Percentiles rank a stretch among this genome's conserved stretches.
Conservation (phyloP, 2,113 vertebrate genomes). For the Platysternon megacephalum region DNA sequence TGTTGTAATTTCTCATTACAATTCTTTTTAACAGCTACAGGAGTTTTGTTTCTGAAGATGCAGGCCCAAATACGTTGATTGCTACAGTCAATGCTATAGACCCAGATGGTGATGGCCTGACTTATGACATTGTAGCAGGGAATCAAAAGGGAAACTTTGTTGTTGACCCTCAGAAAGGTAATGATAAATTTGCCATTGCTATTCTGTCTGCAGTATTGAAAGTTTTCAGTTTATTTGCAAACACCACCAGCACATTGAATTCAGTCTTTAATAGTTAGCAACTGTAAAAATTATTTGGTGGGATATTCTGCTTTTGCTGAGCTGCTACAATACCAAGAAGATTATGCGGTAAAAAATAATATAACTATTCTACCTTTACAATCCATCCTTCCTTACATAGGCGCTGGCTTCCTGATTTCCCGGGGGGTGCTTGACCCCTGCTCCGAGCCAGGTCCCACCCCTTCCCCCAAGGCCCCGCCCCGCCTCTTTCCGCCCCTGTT, state of each 20-base stretch:
- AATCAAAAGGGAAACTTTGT: slow-evolving; percentile 89
- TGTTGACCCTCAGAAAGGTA: slow-evolving; percentile 91
- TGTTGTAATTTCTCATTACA: neutral
- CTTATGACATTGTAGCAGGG: slow-evolving; percentile 84
- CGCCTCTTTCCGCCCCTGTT: neutral
- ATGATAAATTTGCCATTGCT: neutral
- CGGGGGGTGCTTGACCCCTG: no score
- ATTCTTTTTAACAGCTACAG: slow-evolving; percentile 81
- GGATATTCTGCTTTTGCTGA: neutral
- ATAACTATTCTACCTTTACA: neutral
- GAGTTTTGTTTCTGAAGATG: slow-evolving; percentile 92
- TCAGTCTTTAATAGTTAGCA: neutral
- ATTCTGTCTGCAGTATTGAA: neutral
- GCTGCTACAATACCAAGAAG: neutral
- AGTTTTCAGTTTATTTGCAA: neutral
- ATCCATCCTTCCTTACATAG: neutral
- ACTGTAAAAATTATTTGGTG: neutral
- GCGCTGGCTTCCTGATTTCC: no score
- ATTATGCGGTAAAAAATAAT: neutral
- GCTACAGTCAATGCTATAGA: slow-evolving; percentile 90
- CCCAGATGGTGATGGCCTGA: slow-evolving; percentile 89
- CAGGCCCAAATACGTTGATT: slow-evolving; percentile 88
- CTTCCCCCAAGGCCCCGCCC: no score
- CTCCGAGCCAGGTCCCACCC: no score
- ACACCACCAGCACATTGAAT: neutral